Evolutionary conservation across 2,888 invertebrate genomes (phyloP), one percentile per base, ranked within the genome.

Genomic region (Epiblema foenella): DNA sequence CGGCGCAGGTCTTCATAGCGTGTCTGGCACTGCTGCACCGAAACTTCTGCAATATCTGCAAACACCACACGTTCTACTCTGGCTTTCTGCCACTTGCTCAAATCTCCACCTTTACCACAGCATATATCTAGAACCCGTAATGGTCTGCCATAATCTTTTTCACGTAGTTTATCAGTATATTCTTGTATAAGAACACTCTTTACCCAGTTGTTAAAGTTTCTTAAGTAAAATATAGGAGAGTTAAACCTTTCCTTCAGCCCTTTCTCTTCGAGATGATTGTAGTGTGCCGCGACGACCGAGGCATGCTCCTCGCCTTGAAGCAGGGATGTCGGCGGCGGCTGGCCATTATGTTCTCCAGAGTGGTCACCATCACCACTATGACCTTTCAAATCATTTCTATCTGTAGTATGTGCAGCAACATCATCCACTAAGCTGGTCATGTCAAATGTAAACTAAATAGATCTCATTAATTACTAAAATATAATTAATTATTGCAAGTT

Each of bases 151-250:
- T 95, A 94, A 75, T 95, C 95, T 79, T 95, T 96, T 76, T 94
- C 94, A 81, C 95, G 95, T 58, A 95, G 94, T 86, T 95, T 96
- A 75, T 92, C 95, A 80, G 95, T 91, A 88, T 96, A 96, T 90
- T 97, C 95, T 94, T 97, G 96, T 79, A 99, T 99, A 0, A 99
- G 94, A 94, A 98, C 97, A 88, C 98, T 98, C 93, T 99, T 99
- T 15, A 99, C 96, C 99, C 99, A 99, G 88, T 99, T 99, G 88
- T 99, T 99, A 85, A 99, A 99, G 90, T 99, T 99, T 77, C 99
- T 95, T 93, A 99, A 95, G 85, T 97, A 96, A 81, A 98, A 97
- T 79, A 99, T 99, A 33, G 98, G 95, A 33, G 99, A 99, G 81
- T 97, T 96, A 76, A 95, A 95, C 60, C 99, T 94, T 78, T 96